Evolutionary conservation across 2,797 vertebrate species (phyloP), one percentile per base, ranked within the genome.

Genomic region (Macrochelys suwanniensis): DNA sequence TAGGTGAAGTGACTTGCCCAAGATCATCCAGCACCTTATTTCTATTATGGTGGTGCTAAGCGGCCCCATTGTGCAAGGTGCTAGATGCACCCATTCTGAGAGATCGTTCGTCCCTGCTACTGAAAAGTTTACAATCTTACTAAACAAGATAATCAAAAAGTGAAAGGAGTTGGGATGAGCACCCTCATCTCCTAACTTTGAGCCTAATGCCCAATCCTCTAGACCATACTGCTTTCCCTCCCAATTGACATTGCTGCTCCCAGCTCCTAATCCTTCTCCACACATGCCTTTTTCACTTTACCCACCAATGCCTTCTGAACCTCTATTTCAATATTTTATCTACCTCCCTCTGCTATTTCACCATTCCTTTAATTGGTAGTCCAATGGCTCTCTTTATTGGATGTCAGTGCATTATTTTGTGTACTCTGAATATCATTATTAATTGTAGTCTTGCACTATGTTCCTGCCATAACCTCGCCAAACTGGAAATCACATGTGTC

Each of bases 1-100:
- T 26, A 1, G 80, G 5, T 37, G 15, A 80, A 80, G 1, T 31
- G 42, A 31, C 4, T 56, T 6, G 23, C 0, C 17, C 5, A 53
- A n/a, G 56, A 84, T 26, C 65, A 71, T 10, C 19, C 4, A 68
- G 7, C 33, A 68, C 33, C 61, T 49, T 84, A 42, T 68, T 59
- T 92, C 3, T 42, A 77, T 45, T 68, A 3, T 79, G 13, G 5
- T 68, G n/a, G 17, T 68, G 65, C 9, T 8, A 71, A 71, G 19
- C 2, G 5, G 10, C 19, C 10, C n/a, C 19, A 23, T n/a, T 68
- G 61, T n/a, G 33, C 61, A 37, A 68, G 33, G 7, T 16, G 15
- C 7, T 65, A 65, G 33, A 37, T 33, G 37, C 17, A 68, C 17
- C 17, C 9, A 68, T 68, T 33, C 16, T n/a, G 17, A 68, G 17